Evolutionary conservation across 1,140 invertebrate genomes (phyloP).

Genomic region (Eumaeus atala): DNA sequence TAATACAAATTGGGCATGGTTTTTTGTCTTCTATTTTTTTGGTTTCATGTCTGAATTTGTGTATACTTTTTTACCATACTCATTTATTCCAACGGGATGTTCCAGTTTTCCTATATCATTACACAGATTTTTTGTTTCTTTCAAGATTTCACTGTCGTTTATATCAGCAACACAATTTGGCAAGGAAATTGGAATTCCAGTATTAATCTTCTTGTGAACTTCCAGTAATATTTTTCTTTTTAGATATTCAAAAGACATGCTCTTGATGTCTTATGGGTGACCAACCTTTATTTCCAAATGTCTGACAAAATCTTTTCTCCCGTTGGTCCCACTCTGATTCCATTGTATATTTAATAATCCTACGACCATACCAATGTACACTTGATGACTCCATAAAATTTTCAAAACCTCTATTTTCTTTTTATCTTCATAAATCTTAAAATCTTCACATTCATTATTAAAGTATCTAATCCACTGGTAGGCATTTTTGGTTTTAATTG

Average conservation of each 20-base stretch:
- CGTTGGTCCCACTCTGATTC: too few relatives aligned
- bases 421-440: slow-evolving; percentile 30
- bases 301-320: too few relatives aligned
- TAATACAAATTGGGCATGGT: slow-evolving; percentile 28
- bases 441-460: slow-evolving; percentile 36
- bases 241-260: slow-evolving; percentile 33
- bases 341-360: too few relatives aligned
- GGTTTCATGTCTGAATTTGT: slow-evolving; percentile 15
- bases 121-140: slow-evolving; percentile 34
- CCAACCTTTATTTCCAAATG: too few relatives aligned
- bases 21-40: slow-evolving; percentile 25
- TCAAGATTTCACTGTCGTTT: slow-evolving; percentile 28
- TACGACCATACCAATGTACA: too few relatives aligned
- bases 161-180: slow-evolving; percentile 30
- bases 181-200: slow-evolving; percentile 23
- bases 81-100: slow-evolving; percentile 28
- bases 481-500: slow-evolving; percentile 27
- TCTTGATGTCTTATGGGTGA: slow-evolving; percentile 38
- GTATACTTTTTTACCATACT: slow-evolving; percentile 23
- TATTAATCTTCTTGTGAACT: slow-evolving; percentile 26
- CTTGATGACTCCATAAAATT: slow-evolving; percentile 17
- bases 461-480: slow-evolving; percentile 39
- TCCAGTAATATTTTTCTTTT: slow-evolving; percentile 38
- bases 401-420: slow-evolving; percentile 25
- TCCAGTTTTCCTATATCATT: slow-evolving; percentile 30